Percentiles rank a stretch among this genome's conserved stretches.
Conservation (phyloP, 2,113 vertebrate genomes). For the Castor canadensis region DNA sequence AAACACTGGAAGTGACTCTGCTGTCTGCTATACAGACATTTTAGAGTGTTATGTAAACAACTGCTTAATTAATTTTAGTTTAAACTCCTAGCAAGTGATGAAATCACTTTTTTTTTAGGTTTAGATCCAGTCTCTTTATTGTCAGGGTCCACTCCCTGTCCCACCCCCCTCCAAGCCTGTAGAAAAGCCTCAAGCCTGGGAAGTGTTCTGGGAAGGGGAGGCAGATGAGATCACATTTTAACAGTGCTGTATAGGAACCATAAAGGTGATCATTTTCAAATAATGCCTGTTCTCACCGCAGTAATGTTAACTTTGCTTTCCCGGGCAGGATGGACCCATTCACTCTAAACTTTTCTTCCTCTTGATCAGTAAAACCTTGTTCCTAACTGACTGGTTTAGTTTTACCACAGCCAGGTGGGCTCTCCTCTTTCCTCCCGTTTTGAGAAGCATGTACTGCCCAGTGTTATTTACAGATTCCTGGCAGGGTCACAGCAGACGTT, state of each 20-base stretch:
- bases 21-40: not conserved
- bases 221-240: not conserved
- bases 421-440: not conserved
- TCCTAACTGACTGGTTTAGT: not conserved
- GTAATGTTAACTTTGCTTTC: not conserved
- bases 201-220: constrained; percentile 55
- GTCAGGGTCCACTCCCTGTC: constrained; percentile 42
- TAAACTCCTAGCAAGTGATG: not conserved
- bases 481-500: not conserved
- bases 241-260: not conserved
- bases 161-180: constrained; percentile 65
- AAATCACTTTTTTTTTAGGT: no score
- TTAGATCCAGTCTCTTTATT: constrained; percentile 79
- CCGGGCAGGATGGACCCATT: not conserved
- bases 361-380: not conserved
- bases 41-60: constrained; percentile 32
- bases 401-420: not conserved
- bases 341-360: not conserved
- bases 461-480: not conserved
- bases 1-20: not conserved
- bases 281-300: not conserved
- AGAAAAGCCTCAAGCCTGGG: constrained; percentile 61
- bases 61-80: constrained; percentile 4
- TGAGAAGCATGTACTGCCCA: not conserved
- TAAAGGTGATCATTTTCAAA: constrained; percentile 36